Evolutionary conservation across 2,797 vertebrate genomes (phyloP).

Genomic region (Gymnocypris eckloni): DNA sequence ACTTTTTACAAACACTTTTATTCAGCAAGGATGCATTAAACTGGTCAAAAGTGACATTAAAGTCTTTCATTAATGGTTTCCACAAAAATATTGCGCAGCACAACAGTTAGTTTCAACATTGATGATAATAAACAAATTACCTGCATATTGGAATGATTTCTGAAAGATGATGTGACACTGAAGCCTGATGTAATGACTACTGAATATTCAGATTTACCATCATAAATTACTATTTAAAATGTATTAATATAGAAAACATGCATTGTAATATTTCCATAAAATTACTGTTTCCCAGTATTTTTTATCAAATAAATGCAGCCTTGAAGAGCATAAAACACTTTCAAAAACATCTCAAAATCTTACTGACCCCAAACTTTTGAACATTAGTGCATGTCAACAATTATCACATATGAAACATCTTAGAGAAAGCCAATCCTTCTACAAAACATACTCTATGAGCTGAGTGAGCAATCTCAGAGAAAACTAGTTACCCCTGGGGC

Average conservation of each 20-base stretch:
- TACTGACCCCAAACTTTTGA: background rate
- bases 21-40: background rate
- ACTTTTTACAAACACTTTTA: background rate
- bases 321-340: background rate
- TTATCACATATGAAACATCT: background rate
- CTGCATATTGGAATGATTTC: background rate
- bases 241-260: background rate
- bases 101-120: background rate
- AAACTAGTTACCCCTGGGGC: constrained; percentile 6
- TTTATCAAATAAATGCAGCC: background rate
- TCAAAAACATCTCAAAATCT: background rate
- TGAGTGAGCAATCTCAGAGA: background rate
- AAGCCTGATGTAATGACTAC: background rate
- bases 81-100: background rate
- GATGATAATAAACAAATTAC: background rate
- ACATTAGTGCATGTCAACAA: background rate
- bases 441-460: background rate
- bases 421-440: background rate
- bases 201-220: background rate
- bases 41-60: background rate
- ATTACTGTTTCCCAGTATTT: background rate
- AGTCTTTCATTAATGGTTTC: background rate
- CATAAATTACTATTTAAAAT: background rate
- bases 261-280: background rate
- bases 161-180: background rate